A percentile compares a stretch with the other conserved stretches of the same genome.
Evolutionary conservation across 2,113 vertebrate species (phyloP).

Genomic region (Chionomys nivalis): DNA sequence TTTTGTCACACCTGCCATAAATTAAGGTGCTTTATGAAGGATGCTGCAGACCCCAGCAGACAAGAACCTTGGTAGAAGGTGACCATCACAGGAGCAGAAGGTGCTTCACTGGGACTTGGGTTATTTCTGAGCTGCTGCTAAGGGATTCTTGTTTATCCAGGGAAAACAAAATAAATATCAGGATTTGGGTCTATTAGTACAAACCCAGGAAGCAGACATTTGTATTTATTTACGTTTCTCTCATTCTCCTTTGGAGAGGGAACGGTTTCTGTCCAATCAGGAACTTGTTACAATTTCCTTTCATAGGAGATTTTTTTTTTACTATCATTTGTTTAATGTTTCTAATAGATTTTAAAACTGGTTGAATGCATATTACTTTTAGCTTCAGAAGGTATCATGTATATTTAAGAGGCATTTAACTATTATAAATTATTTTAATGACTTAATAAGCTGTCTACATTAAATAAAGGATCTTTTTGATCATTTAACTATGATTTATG

Average conservation of each 20-base stretch:
- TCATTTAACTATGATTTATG: constrained; percentile 31
- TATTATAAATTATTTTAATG: constrained; percentile 86
- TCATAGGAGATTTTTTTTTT: constrained; percentile 72
- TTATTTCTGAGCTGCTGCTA: constrained; percentile 54
- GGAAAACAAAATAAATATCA: constrained; percentile 41
- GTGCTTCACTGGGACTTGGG: not conserved
- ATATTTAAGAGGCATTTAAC: constrained; percentile 83
- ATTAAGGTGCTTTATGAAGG: not conserved
- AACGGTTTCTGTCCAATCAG: constrained; percentile 70
- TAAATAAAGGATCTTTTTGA: constrained; percentile 81
- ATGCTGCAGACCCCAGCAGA: not conserved
- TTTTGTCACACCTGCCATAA: not conserved
- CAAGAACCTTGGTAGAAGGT: not conserved
- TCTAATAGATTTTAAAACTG: constrained; percentile 62
- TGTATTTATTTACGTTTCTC: not conserved
- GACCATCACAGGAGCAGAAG: not conserved
- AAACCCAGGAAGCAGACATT: constrained; percentile 12
- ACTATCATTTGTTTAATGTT: constrained; percentile 46
- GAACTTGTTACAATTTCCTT: constrained; percentile 72
- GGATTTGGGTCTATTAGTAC: constrained; percentile 26
- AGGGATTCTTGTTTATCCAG: not conserved
- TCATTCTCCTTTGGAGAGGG: constrained; percentile 66
- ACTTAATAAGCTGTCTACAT: constrained; percentile 75
- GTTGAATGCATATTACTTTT: constrained; percentile 52
- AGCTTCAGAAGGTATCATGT: constrained; percentile 64